A percentile compares a stretch with the other conserved stretches of the same genome.
These are phyloP conservation scores for Silurus asotus DNA, from an alignment of 2,113 vertebrate species.

Conservation along the genomic window DNA sequence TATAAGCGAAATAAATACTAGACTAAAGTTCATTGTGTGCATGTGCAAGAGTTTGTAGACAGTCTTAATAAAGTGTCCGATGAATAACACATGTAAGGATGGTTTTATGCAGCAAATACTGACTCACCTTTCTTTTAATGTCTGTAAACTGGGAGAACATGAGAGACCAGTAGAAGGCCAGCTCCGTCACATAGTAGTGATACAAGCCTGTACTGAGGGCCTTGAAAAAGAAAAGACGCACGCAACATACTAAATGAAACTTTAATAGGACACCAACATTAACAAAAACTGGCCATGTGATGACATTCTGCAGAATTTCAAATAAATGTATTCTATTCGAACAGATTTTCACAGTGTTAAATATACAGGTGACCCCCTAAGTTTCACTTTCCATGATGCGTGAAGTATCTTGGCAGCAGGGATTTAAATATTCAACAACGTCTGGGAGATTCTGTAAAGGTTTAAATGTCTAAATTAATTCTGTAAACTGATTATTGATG, in stretches of 20 bases:
- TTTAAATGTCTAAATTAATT: no score
- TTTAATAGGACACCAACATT: not conserved
- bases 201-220: slow-evolving; percentile 84
- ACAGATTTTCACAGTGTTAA: not conserved
- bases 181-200: slow-evolving; percentile 86
- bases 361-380: no score
- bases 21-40: not conserved
- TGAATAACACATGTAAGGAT: not conserved
- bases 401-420: no score
- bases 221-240: slow-evolving; percentile 67
- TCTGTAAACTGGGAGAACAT: slow-evolving; percentile 99
- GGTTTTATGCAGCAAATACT: not conserved
- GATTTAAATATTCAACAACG: no score
- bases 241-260: not conserved
- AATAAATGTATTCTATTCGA: not conserved
- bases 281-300: not conserved
- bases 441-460: no score
- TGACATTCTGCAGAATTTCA: not conserved
- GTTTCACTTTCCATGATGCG: no score
- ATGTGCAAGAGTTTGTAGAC: not conserved
- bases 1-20: not conserved
- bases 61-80: not conserved
- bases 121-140: slow-evolving; percentile 95
- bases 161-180: slow-evolving; percentile 97
- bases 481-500: no score